Conservation (phyloP, 2,797 vertebrate genomes). For the Picus viridis region DNA sequence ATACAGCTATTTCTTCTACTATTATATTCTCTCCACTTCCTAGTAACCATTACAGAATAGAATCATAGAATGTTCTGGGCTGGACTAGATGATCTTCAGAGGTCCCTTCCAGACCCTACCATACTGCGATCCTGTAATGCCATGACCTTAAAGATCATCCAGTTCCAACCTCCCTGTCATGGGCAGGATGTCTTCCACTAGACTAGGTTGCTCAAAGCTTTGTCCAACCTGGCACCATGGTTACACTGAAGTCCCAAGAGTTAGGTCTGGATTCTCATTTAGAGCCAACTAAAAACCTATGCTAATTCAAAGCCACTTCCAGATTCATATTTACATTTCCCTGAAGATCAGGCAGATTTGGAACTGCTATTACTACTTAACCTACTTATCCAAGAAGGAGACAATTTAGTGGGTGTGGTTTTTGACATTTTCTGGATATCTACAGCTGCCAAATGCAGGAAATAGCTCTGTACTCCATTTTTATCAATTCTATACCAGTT, state of each 20-base stretch:
- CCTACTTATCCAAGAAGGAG: not conserved
- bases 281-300: not conserved
- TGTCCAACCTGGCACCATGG: not conserved
- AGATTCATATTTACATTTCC: not conserved
- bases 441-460: not conserved
- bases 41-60: not conserved
- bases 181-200: not conserved
- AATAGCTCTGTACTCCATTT: not conserved
- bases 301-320: not conserved
- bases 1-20: not conserved
- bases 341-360: not conserved
- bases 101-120: no score
- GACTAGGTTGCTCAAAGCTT: not conserved
- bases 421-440: not conserved
- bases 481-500: not conserved
- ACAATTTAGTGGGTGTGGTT: not conserved
- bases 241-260: not conserved
- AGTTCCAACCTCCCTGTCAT: not conserved
- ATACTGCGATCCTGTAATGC: no score
- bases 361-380: not conserved
- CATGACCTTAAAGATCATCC: not conserved
- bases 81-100: not conserved
- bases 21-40: not conserved
- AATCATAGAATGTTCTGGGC: not conserved
- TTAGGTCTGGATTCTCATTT: not conserved